phyloP scores from a whole-genome alignment of 2,888 invertebrate genomes.

The Rambutsinella grinnellia region DNA sequence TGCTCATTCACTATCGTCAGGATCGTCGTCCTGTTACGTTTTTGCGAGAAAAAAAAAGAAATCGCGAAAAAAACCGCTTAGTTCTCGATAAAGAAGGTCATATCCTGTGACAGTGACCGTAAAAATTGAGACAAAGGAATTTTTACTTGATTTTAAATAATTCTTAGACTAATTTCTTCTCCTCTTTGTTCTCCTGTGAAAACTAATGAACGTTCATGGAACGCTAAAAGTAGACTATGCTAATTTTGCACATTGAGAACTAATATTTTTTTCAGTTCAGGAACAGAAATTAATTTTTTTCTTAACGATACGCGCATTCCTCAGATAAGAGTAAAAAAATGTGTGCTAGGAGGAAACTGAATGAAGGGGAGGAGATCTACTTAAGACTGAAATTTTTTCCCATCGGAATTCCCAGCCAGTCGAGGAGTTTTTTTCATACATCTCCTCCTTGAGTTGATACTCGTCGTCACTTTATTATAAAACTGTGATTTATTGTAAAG shows the following conservation, averaged over 20 bases:
- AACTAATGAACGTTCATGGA: constrained; percentile 2
- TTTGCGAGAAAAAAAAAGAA: too few species aligned
- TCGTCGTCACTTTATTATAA: constrained; percentile 33
- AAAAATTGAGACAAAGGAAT: constrained; percentile 22
- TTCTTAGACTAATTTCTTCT: neutral
- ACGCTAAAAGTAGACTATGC: neutral
- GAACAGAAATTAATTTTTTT: neutral
- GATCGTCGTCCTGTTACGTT: too few species aligned
- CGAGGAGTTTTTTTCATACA: too few species aligned
- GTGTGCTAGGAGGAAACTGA: constrained; percentile 22
- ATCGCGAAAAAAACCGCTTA: neutral
- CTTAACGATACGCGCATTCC: neutral
- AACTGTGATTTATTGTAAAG: constrained; percentile 16
- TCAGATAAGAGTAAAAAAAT: constrained; percentile 5
- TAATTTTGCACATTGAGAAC: neutral
- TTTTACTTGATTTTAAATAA: constrained; percentile 2
- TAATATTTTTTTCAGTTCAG: neutral
- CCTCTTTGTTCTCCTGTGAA: constrained; percentile 11
- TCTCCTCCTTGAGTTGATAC: neutral
- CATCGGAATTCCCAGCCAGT: constrained; percentile 41
- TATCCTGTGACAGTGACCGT: constrained; percentile 38
- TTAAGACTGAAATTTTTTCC: constrained; percentile 32
- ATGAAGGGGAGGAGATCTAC: constrained; percentile 36
- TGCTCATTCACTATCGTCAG: too few species aligned
- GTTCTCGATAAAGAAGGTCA: neutral